Conservation (phyloP, 2,888 invertebrate genomes). For the Limnephilus rhombicus region DNA sequence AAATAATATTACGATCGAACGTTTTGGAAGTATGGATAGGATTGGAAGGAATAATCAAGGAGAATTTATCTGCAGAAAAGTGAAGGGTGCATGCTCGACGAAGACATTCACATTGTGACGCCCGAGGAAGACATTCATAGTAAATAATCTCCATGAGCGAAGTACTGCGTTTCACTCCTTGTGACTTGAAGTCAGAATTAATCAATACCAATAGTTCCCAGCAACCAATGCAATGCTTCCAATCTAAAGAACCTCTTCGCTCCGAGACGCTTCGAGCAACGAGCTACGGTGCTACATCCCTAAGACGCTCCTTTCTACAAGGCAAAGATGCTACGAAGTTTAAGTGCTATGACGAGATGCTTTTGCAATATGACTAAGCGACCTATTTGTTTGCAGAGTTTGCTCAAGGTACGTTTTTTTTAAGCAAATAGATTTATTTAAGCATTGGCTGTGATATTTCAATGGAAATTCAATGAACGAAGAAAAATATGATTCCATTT, state of each 20-base stretch:
- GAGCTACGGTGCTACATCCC: not conserved
- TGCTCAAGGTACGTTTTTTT: too few relatives aligned
- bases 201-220: not conserved
- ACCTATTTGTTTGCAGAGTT: not conserved
- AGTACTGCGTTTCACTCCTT: not conserved
- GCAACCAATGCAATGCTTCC: not conserved
- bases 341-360: not conserved
- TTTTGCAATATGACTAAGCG: not conserved
- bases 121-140: not conserved
- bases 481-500: too few relatives aligned
- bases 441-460: too few relatives aligned
- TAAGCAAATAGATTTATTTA: too few relatives aligned
- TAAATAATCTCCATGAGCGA: not conserved
- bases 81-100: too few relatives aligned
- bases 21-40: too few relatives aligned
- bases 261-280: not conserved
- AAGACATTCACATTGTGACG: too few relatives aligned
- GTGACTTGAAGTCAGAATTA: not conserved
- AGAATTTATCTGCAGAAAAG: too few relatives aligned
- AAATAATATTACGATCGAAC: too few relatives aligned
- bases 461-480: too few relatives aligned
- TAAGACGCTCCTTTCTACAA: not conserved
- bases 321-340: not conserved
- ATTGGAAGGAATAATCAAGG: too few relatives aligned
- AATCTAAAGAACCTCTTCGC: not conserved